These are phyloP conservation scores for Amphipyra tragopoginis DNA, from an alignment of 2,888 invertebrate species.

Conservation along the genomic window DNA sequence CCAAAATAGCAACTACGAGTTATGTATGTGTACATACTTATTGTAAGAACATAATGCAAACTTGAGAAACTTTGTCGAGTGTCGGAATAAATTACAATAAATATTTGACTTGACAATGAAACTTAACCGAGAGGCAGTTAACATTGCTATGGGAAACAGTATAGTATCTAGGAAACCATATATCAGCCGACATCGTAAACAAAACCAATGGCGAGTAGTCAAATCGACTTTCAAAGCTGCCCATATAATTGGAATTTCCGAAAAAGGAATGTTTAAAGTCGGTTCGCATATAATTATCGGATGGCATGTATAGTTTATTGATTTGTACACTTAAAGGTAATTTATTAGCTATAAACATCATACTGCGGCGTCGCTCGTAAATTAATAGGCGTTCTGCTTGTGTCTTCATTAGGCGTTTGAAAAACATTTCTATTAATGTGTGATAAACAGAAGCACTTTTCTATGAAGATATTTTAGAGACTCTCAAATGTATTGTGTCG, in stretches of 20 bases:
- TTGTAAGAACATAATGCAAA: constrained; percentile 58
- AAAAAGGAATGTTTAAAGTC: constrained; percentile 66
- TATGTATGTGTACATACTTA: constrained; percentile 62
- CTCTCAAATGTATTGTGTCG: constrained; percentile 2
- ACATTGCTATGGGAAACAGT: constrained; percentile 55
- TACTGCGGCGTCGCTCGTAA: constrained; percentile 22
- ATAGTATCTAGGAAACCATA: constrained; percentile 70
- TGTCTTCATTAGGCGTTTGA: constrained; percentile 35
- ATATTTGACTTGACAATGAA: constrained; percentile 73
- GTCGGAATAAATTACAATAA: constrained; percentile 75
- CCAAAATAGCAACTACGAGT: constrained; percentile 64
- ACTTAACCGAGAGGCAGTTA: constrained; percentile 60
- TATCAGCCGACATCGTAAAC: constrained; percentile 70
- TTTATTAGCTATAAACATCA: constrained; percentile 49
- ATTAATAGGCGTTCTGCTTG: constrained; percentile 25
- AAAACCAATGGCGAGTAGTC: constrained; percentile 60
- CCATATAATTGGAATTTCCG: constrained; percentile 73
- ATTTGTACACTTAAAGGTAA: constrained; percentile 51
- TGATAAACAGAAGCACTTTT: constrained; percentile 16
- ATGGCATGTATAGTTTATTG: constrained; percentile 52
- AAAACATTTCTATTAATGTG: constrained; percentile 24
- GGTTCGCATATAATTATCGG: constrained; percentile 60
- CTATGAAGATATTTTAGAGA: not conserved
- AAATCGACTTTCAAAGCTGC: constrained; percentile 70
- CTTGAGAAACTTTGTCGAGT: constrained; percentile 64